Percentiles rank a stretch among this genome's conserved stretches.
phyloP scores from a whole-genome alignment of 2,113 vertebrate genomes.

The Chaetops frenatus region DNA sequence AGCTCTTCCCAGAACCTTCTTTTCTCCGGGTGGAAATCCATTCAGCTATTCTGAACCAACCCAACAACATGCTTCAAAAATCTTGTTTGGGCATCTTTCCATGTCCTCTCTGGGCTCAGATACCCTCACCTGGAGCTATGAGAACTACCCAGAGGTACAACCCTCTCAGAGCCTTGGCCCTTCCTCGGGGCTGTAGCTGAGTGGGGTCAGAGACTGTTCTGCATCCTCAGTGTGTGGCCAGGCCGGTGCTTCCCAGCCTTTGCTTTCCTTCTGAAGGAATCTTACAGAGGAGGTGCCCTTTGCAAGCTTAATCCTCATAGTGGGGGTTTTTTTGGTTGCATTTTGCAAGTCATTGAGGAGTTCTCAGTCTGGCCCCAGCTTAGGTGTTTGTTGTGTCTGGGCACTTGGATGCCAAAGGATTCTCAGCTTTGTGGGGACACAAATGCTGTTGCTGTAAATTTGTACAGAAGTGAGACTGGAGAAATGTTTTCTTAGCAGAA shows the following conservation, averaged over 20 bases:
- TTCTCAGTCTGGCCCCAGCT: neutral
- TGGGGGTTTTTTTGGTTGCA: neutral
- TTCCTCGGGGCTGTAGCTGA: accelerated
- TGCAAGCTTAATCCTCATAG: neutral
- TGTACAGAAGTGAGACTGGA: neutral
- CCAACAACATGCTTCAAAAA: neutral
- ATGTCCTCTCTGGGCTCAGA: neutral
- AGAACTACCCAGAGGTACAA: neutral
- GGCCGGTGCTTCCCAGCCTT: neutral
- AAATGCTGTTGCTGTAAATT: neutral
- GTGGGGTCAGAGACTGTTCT: neutral
- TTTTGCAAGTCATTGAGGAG: neutral
- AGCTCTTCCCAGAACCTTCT: neutral
- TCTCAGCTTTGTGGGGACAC: neutral
- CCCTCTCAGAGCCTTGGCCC: neutral
- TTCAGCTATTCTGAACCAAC: neutral
- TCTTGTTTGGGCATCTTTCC: neutral
- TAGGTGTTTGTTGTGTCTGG: neutral
- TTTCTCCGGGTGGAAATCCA: neutral
- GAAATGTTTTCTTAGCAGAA: neutral
- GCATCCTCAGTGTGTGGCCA: accelerated
- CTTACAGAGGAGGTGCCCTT: neutral
- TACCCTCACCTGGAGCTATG: neutral
- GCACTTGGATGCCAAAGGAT: neutral
- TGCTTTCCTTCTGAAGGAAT: neutral